Evolutionary conservation across 2,113 vertebrate species (phyloP), one percentile per base, ranked within the genome.

Genomic region (Cyprinodon brontotheroides): DNA sequence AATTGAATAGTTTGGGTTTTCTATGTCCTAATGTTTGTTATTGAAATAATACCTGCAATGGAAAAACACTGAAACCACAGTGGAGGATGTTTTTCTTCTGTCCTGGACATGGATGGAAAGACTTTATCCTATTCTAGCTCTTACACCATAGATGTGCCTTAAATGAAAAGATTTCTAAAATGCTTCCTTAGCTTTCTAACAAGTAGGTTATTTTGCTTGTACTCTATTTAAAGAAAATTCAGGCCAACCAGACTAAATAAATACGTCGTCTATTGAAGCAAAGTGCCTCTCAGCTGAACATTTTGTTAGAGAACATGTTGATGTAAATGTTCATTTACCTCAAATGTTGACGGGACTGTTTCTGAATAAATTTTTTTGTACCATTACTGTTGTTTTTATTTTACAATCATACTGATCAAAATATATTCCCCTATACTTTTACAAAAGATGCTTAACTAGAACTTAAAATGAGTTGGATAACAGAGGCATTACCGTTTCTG

Each of bases 321-420:
- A 94, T 96, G 95, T 95, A 95, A 95, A 93, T 3, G 92, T 95
- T 94, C 70, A 93, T 95, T 96, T 96, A 96, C 94, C 94, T 96
- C 95, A 95, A 91, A 94, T 95, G 94, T 95, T 95, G 95, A 95
- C 91, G 95, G 94, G 95, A 87, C 84, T 87, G 83, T 95, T 91
- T 94, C 91, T 95, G 93, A 96, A 96, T 96, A 96, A 95, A 96
- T 85, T 92, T 96, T 29, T 96, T 95, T 96, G 94, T 96, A 96
- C 92, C 87, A 90, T 89, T 90, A 37, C 6, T n/a, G 1, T 57
- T 53, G 0, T 41, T 57, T 36, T 17, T 65, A 29, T 29, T 29
- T 29, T 29, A 29, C 29, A 29, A 29, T 29, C 29, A 29, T 29
- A 29, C 29, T 29, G 29, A 29, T 29, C 29, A 29, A 29, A 29